Evolutionary conservation across 2,113 vertebrate genomes (phyloP).

Genomic region (Syrmaticus mikado): DNA sequence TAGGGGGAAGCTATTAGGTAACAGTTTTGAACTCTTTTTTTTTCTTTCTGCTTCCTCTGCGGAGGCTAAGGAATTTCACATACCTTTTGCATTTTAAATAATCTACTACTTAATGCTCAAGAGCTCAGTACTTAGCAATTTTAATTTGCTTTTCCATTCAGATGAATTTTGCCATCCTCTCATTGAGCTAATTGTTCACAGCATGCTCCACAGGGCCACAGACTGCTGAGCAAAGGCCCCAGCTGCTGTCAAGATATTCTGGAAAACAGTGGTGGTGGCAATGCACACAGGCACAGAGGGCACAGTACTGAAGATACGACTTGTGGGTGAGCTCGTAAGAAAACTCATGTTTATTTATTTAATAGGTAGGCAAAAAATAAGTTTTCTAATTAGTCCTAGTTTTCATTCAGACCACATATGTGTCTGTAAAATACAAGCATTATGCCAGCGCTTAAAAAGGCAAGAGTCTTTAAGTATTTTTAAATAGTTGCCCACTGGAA

Average conservation of each 20-base stretch:
- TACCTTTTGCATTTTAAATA: slow-evolving; percentile 6
- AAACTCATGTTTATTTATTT: background rate
- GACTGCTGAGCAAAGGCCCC: background rate
- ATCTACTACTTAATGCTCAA: background rate
- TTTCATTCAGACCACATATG: background rate
- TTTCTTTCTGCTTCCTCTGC: background rate
- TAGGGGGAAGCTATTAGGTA: slow-evolving; percentile 6
- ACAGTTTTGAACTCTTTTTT: background rate
- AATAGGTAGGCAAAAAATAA: background rate
- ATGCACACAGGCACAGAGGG: background rate
- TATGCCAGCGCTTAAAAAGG: background rate
- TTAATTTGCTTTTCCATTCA: slow-evolving; percentile 13
- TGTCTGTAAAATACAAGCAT: background rate
- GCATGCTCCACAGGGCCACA: background rate
- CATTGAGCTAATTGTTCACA: background rate
- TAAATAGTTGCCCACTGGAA: background rate
- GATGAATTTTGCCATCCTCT: background rate
- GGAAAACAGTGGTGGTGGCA: background rate
- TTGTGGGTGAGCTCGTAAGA: background rate
- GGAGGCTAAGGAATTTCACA: background rate
- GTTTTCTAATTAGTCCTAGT: background rate
- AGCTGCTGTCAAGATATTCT: background rate
- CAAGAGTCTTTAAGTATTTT: background rate
- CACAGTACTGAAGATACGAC: background rate
- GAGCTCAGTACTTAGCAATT: background rate